Evolutionary conservation across 2,888 invertebrate species (phyloP).

Genomic region (Drosophila pseudotakahashii): DNA sequence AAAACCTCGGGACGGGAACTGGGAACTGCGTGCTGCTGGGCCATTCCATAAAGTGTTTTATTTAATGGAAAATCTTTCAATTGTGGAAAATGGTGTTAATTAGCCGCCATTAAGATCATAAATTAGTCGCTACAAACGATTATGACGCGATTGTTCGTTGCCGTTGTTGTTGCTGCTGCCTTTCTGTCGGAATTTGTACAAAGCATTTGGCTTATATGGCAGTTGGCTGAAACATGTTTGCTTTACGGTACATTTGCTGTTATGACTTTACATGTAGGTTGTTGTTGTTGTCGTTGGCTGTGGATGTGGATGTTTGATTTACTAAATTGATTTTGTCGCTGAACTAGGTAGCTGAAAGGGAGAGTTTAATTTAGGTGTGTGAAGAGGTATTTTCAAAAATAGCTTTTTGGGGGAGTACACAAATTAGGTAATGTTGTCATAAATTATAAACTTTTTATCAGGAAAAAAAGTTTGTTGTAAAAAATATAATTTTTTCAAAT

Average conservation of each 20-base stretch:
- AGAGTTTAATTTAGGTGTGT: slow-evolving; percentile 28
- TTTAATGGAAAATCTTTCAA: slow-evolving; percentile 81
- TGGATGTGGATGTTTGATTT: slow-evolving; percentile 24
- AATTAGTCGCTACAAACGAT: slow-evolving; percentile 80
- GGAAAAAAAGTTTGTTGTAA: too few relatives aligned
- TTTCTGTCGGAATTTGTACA: slow-evolving; percentile 61
- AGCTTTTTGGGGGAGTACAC: slow-evolving; percentile 1
- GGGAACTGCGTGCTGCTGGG: slow-evolving; percentile 68
- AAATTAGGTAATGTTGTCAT: not conserved
- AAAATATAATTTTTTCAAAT: too few relatives aligned
- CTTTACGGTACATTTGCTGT: slow-evolving; percentile 78
- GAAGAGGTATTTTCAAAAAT: not conserved
- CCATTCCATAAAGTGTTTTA: slow-evolving; percentile 80
- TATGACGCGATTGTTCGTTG: slow-evolving; percentile 70
- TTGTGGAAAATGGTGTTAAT: slow-evolving; percentile 80
- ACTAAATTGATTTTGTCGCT: slow-evolving; percentile 20
- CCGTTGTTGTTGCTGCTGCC: slow-evolving; percentile 14
- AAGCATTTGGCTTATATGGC: slow-evolving; percentile 66
- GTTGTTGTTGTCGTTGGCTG: not conserved
- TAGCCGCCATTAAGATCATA: slow-evolving; percentile 79
- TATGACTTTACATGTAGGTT: slow-evolving; percentile 61
- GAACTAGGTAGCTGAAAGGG: slow-evolving; percentile 17
- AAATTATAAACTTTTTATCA: not conserved
- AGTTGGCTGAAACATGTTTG: slow-evolving; percentile 67
- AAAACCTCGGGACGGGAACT: slow-evolving; percentile 33